A percentile compares a stretch with the other conserved stretches of the same genome.
These are phyloP conservation scores for Eurystomus glaucurus DNA, from an alignment of 2,797 vertebrate species.

Conservation along the genomic window DNA sequence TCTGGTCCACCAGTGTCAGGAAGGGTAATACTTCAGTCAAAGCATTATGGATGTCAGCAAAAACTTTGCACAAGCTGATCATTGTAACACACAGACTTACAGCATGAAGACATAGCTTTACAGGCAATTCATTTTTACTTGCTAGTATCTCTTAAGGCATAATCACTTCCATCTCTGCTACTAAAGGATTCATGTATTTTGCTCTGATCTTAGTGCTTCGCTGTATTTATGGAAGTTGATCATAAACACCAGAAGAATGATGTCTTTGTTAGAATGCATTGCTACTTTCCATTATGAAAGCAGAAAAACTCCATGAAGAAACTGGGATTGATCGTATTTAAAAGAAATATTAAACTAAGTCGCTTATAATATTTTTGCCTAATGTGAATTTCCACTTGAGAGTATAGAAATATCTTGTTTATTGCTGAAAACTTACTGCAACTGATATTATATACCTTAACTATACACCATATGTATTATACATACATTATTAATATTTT, in stretches of 20 bases:
- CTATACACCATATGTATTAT: not conserved
- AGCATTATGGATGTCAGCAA: not conserved
- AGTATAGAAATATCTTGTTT: conserved; percentile 7
- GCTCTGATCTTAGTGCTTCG: conserved; percentile 4
- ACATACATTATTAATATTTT: conserved; percentile 40
- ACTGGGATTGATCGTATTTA: conserved; percentile 43
- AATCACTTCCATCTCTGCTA: not conserved
- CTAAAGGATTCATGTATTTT: not conserved
- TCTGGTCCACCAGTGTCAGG: not conserved
- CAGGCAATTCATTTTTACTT: conserved; percentile 16
- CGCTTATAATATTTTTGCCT: not conserved
- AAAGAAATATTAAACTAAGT: conserved; percentile 3
- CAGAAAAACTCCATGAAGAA: conserved; percentile 67
- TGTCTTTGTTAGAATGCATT: conserved; percentile 66
- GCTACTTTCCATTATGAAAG: conserved; percentile 75
- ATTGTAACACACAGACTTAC: not conserved
- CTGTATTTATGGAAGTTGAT: conserved; percentile 54
- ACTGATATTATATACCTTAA: conserved; percentile 3
- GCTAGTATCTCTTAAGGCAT: not conserved
- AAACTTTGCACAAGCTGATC: not conserved
- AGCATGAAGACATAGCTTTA: conserved; percentile 52
- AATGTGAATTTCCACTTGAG: conserved; percentile 29
- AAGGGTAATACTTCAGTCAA: not conserved
- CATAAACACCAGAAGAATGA: conserved; percentile 69
- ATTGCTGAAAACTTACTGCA: not conserved